These are phyloP conservation scores for Musca domestica DNA, from an alignment of 1,140 invertebrate species.

Conservation along the genomic window DNA sequence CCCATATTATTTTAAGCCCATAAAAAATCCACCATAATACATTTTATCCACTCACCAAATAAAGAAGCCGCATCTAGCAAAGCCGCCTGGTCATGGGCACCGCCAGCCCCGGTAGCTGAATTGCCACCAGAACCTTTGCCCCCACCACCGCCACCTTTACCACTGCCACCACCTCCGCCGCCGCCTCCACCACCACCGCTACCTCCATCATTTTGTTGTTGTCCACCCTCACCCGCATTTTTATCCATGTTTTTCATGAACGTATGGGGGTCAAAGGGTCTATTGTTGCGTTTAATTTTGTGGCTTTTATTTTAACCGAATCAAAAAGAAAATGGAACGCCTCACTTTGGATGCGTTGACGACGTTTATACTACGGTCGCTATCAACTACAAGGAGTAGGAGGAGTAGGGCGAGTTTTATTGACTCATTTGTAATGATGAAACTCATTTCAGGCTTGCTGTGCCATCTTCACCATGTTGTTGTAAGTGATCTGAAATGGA, in stretches of 20 bases:
- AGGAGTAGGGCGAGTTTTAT: not conserved
- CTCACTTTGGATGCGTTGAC: not conserved
- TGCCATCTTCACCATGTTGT: too few relatives aligned
- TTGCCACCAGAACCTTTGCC: slow-evolving; percentile 39
- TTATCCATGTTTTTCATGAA: slow-evolving; percentile 49
- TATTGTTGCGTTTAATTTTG: slow-evolving; percentile 31
- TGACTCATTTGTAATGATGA: not conserved
- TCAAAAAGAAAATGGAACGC: not conserved
- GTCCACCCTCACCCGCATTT: slow-evolving; percentile 47
- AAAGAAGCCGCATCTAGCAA: slow-evolving; percentile 66
- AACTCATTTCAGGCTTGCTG: not conserved
- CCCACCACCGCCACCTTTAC: slow-evolving; percentile 35
- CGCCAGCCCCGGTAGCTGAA: slow-evolving; percentile 22
- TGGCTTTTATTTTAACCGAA: slow-evolving; percentile 25
- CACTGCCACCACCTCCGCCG: slow-evolving; percentile 30
- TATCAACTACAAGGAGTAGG: not conserved
- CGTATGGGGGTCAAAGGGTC: slow-evolving; percentile 24
- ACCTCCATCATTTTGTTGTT: slow-evolving; percentile 23
- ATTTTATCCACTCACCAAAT: slow-evolving; percentile 62
- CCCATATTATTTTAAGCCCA: not conserved
- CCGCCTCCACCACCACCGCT: slow-evolving; percentile 46
- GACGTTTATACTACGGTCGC: not conserved
- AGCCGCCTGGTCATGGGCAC: slow-evolving; percentile 55
- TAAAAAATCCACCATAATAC: too few relatives aligned
- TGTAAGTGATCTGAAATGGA: too few relatives aligned